phyloP scores from a whole-genome alignment of 2,113 vertebrate species.

The Lynx canadensis region DNA sequence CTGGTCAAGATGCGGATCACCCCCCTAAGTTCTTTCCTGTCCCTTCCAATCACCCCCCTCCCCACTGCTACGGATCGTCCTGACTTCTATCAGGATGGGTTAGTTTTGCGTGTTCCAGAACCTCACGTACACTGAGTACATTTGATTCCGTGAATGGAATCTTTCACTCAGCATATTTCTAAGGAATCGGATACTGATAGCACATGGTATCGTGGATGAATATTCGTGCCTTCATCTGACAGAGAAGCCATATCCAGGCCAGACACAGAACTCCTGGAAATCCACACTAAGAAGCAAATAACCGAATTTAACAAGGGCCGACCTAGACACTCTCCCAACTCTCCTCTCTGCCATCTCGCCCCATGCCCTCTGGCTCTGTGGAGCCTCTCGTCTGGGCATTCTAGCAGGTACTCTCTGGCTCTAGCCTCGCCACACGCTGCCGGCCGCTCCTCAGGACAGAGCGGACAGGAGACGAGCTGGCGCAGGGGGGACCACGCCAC shows the following conservation, averaged over 20 bases:
- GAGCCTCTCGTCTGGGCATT: not conserved
- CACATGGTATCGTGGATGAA: too few relatives aligned
- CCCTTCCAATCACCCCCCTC: not conserved
- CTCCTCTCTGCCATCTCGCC: not conserved
- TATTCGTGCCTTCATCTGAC: not conserved
- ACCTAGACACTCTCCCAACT: not conserved
- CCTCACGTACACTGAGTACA: not conserved
- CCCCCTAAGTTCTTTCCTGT: not conserved
- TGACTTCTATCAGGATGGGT: not conserved
- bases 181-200: not conserved
- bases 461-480: not conserved
- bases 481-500: fast-evolving
- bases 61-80: not conserved
- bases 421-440: fast-evolving
- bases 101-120: not conserved
- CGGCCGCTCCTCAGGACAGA: not conserved
- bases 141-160: not conserved
- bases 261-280: not conserved
- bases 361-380: not conserved
- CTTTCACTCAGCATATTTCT: not conserved
- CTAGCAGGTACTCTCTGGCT: not conserved
- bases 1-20: not conserved
- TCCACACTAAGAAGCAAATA: not conserved
- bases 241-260: not conserved
- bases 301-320: not conserved